These are phyloP conservation scores for Suncus etruscus DNA, from an alignment of 2,113 vertebrate species.

Conservation along the genomic window DNA sequence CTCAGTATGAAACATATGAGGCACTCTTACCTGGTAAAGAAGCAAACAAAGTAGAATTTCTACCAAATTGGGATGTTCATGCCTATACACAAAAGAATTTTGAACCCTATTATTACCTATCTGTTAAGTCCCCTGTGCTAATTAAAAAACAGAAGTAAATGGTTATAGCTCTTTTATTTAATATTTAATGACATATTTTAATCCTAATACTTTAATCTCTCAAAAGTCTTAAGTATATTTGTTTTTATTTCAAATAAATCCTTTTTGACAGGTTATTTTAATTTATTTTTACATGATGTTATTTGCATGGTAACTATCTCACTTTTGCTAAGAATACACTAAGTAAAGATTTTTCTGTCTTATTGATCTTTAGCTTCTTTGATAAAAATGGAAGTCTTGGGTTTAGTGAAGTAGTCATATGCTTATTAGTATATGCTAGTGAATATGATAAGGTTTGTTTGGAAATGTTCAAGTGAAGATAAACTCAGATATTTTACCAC, in stretches of 20 bases:
- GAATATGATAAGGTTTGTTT: not conserved
- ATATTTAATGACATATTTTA: slow-evolving; percentile 80
- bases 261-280: slow-evolving; percentile 74
- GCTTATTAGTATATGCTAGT: not conserved
- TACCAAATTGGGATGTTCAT: slow-evolving; percentile 62
- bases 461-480: not conserved
- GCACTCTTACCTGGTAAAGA: slow-evolving; percentile 22
- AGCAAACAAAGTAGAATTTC: slow-evolving; percentile 62
- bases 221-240: slow-evolving; percentile 58
- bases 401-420: slow-evolving; percentile 1
- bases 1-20: not conserved
- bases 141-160: slow-evolving; percentile 75
- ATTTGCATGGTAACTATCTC: not conserved
- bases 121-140: slow-evolving; percentile 26
- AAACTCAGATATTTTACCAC: slow-evolving; percentile 21
- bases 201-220: slow-evolving; percentile 77
- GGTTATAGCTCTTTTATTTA: slow-evolving; percentile 81
- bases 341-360: not conserved
- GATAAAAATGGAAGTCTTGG: slow-evolving; percentile 27
- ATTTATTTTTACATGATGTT: slow-evolving; percentile 73
- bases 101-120: slow-evolving; percentile 73
- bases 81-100: slow-evolving; percentile 60
- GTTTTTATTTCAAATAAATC: slow-evolving; percentile 73
- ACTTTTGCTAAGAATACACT: not conserved
- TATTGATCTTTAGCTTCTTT: not conserved